Base-by-base conservation (phyloP, 2,113 vertebrate genomes). In the Plecturocebus donacophilus region DNA sequence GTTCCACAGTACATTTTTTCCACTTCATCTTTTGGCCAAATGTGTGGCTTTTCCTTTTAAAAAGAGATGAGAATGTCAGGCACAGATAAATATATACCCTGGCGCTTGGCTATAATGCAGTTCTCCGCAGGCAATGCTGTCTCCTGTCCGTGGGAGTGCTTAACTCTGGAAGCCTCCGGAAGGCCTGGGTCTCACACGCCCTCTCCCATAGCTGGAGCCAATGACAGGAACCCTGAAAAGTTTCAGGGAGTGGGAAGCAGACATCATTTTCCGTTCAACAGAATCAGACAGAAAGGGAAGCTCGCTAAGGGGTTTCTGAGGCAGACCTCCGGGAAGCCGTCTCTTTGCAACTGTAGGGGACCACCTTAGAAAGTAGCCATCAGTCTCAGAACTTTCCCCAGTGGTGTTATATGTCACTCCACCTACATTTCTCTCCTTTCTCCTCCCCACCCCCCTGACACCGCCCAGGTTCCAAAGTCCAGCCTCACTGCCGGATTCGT, bases 41-140 rank as follows among this genome's bases (percentile, higher is more conserved):
- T 35, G 76, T 80, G 79, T 80, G 95, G 38, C 73, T 94, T 94
- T 90, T 96, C 96, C 88, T 96, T 96, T 95, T 85, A 77, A 93
- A 96, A 92, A 94, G 91, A 86, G 70, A 95, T 73, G 75, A 94
- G 70, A 76, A n/a, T 82, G 93, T 95, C 76, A 64, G 76, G 76
- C 92, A n/a, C 88, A 90, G 92, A 95, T 96, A 93, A 95, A 90
- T 92, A 94, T 75, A 95, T 81, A 87, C 68, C 20, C 77, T 2
- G 38, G 90, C 19, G 8, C 42, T 85, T 95, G 84, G 83, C 93
- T 81, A 23, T 68, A 14, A 32, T 17, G 27, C 70, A 64, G 4
- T 49, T 81, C 80, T 91, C 85, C 58, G 68, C 45, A 83, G 92
- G 87, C 40, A 19, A 17, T 71, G 71, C 45, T 71, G 87, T 92